Evolutionary conservation across 2,113 vertebrate genomes (phyloP).

Genomic region (Hemiprocne comata): DNA sequence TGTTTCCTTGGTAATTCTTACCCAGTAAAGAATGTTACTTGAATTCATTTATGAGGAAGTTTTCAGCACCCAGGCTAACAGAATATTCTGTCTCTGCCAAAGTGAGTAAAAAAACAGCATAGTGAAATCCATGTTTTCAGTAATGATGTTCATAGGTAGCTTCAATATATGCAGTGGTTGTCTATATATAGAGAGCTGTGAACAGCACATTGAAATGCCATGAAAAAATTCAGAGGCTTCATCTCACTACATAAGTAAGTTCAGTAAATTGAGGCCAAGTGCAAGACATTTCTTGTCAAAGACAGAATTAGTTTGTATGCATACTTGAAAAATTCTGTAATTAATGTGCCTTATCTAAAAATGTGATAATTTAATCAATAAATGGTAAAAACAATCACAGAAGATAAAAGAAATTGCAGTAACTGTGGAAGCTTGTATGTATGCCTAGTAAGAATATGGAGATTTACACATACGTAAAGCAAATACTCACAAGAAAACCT

Average conservation of each 20-base stretch:
- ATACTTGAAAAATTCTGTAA: neutral
- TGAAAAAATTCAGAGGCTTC: neutral
- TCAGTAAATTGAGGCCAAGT: neutral
- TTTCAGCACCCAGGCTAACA: neutral
- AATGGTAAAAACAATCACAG: neutral
- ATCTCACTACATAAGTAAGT: neutral
- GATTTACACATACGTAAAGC: neutral
- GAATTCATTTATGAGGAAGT: neutral
- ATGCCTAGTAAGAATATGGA: neutral
- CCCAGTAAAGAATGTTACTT: neutral
- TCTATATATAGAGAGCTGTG: neutral
- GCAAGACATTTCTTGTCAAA: neutral
- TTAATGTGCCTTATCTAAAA: neutral
- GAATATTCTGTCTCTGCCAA: neutral
- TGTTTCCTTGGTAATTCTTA: neutral
- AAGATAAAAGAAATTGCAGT: neutral
- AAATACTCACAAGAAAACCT: neutral
- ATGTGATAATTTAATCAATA: neutral
- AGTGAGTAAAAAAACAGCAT: neutral
- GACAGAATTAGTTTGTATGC: neutral
- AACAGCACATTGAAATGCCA: neutral
- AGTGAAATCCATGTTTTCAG: neutral
- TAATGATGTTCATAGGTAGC: neutral
- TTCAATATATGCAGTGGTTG: neutral
- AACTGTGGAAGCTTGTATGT: neutral